These are phyloP conservation scores for Didymodactylos carnosus DNA, from an alignment of 2,888 invertebrate genomes.

Conservation along the genomic window DNA sequence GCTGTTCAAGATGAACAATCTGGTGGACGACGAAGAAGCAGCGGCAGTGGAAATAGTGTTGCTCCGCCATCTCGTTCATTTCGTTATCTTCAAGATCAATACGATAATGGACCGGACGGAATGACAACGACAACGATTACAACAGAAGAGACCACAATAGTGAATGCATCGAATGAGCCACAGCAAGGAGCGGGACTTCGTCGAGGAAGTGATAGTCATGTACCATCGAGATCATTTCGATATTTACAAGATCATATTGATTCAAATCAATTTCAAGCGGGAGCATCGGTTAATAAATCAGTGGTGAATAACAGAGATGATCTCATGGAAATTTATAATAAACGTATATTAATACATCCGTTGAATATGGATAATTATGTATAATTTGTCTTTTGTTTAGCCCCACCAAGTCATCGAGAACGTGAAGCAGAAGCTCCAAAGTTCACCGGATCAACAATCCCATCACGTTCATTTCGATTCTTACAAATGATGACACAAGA, in stretches of 20 bases:
- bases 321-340: neutral
- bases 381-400: neutral
- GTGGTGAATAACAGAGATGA: neutral
- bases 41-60: too few species aligned
- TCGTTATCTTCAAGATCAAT: constrained; percentile 10
- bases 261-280: neutral
- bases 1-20: neutral
- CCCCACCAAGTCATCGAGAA: constrained; percentile 6
- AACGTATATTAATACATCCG: neutral
- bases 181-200: neutral
- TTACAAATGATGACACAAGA: constrained; percentile 13
- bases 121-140: neutral
- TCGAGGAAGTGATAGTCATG: neutral
- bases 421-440: constrained; percentile 3
- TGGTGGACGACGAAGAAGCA: neutral
- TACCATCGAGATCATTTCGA: neutral
- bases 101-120: neutral
- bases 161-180: neutral
- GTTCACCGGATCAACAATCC: constrained; percentile 2
- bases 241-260: neutral
- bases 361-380: neutral
- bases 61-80: constrained; percentile 5
- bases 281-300: too few species aligned
- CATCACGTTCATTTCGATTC: constrained; percentile 9
- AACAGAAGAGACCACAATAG: too few species aligned